A percentile compares a stretch with the other conserved stretches of the same genome.
Evolutionary conservation across 2,797 vertebrate species (phyloP).

Genomic region (Cynopterus sphinx): DNA sequence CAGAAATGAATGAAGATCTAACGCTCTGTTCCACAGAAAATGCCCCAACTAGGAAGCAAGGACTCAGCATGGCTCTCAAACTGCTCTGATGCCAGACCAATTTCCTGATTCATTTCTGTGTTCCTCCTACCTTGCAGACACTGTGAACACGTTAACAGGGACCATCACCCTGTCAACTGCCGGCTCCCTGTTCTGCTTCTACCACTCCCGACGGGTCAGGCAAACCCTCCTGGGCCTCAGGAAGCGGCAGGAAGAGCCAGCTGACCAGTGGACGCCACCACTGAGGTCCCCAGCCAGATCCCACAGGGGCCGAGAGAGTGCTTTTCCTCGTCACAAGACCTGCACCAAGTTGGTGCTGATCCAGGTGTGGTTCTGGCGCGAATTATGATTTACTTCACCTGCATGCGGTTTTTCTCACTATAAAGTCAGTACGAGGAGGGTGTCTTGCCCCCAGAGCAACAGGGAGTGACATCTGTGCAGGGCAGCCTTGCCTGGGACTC

Average conservation of each 20-base stretch:
- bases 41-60: not conserved
- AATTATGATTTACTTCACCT: not conserved
- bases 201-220: too few species aligned
- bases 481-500: not conserved
- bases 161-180: not conserved
- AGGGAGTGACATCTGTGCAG: rapidly evolving
- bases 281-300: rapidly evolving
- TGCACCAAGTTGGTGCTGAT: not conserved
- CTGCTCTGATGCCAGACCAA: not conserved
- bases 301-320: not conserved
- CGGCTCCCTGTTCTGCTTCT: not conserved
- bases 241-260: not conserved
- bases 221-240: not conserved
- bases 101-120: not conserved
- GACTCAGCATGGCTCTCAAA: not conserved
- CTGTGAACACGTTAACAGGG: not conserved
- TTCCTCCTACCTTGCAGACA: not conserved
- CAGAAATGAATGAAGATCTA: not conserved
- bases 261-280: too few species aligned
- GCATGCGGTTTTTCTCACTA: not conserved
- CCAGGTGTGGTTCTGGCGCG: not conserved
- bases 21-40: not conserved
- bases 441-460: not conserved
- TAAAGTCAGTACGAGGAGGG: not conserved
- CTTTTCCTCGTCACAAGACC: not conserved